These are phyloP conservation scores for Mechanitis messenoides DNA, from an alignment of 2,888 invertebrate genomes.

Conservation along the genomic window DNA sequence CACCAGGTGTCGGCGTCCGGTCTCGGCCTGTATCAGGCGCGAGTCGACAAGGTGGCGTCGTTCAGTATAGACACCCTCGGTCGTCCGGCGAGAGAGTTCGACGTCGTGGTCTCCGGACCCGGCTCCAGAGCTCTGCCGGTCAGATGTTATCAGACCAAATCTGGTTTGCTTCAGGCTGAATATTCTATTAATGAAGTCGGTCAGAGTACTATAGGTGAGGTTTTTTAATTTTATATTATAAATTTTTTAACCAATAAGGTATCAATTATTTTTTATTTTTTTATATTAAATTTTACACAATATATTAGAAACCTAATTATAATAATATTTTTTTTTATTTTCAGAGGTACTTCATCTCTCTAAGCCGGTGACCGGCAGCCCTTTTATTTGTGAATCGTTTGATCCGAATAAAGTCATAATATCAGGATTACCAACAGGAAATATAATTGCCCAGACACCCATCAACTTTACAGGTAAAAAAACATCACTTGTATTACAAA, in stretches of 20 bases:
- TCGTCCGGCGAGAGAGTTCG: constrained; percentile 90
- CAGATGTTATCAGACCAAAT: constrained; percentile 96
- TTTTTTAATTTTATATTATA: neutral
- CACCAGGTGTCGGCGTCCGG: constrained; percentile 83
- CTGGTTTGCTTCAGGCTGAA: constrained; percentile 95
- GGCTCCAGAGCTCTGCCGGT: constrained; percentile 89
- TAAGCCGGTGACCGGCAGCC: constrained; percentile 93
- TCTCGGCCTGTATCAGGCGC: constrained; percentile 89
- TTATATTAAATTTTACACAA: neutral
- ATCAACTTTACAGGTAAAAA: constrained; percentile 85
- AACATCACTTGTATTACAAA: neutral
- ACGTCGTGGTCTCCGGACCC: constrained; percentile 91
- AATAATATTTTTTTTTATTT: constrained; percentile 31
- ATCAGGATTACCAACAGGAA: constrained; percentile 84
- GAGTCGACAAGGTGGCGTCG: constrained; percentile 87
- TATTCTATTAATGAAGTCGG: constrained; percentile 89
- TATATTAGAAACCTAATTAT: too few species aligned
- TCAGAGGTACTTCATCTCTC: constrained; percentile 93
- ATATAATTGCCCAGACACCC: constrained; percentile 87
- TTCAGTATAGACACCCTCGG: constrained; percentile 94
- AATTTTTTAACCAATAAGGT: neutral
- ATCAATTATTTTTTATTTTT: neutral
- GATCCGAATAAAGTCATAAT: constrained; percentile 90
- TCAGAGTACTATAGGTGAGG: constrained; percentile 79
- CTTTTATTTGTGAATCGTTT: constrained; percentile 94